Conservation (phyloP, 2,888 invertebrate species). For the Aleiodes testaceus region DNA sequence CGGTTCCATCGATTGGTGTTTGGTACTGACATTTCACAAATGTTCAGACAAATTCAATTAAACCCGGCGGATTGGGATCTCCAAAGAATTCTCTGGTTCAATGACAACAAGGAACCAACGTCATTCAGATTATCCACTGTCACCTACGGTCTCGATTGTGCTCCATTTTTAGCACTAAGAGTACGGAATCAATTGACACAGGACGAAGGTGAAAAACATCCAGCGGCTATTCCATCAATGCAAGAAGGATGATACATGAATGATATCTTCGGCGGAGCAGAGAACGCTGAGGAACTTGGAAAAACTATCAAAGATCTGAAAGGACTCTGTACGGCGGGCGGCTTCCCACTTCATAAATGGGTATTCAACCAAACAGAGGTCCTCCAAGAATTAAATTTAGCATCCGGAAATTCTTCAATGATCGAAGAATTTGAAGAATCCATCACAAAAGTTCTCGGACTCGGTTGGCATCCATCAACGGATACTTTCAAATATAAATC, state of each 20-base stretch:
- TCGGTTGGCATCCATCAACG: conserved; percentile 39
- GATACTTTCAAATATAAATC: conserved; percentile 41
- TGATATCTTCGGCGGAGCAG: conserved; percentile 46
- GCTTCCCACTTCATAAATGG: conserved; percentile 46
- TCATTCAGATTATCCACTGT: neutral
- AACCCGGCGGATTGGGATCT: conserved; percentile 2
- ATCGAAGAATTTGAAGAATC: neutral
- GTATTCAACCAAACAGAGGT: neutral
- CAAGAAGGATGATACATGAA: conserved; percentile 45
- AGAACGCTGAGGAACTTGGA: neutral
- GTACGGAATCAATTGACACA: neutral
- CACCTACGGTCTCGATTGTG: neutral
- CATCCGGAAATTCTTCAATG: neutral
- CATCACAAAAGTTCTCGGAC: conserved; percentile 42
- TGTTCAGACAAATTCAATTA: neutral
- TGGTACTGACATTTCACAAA: neutral
- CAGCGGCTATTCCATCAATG: conserved; percentile 22
- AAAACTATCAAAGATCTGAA: conserved; percentile 25
- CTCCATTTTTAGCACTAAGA: neutral
- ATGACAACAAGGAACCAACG: neutral
- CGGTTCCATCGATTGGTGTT: neutral
- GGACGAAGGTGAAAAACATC: neutral
- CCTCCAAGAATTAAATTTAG: neutral
- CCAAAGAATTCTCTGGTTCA: neutral
- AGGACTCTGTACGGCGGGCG: conserved; percentile 46